Base-by-base conservation (phyloP, 2,797 vertebrate species). In the Aldrovandia affinis region DNA sequence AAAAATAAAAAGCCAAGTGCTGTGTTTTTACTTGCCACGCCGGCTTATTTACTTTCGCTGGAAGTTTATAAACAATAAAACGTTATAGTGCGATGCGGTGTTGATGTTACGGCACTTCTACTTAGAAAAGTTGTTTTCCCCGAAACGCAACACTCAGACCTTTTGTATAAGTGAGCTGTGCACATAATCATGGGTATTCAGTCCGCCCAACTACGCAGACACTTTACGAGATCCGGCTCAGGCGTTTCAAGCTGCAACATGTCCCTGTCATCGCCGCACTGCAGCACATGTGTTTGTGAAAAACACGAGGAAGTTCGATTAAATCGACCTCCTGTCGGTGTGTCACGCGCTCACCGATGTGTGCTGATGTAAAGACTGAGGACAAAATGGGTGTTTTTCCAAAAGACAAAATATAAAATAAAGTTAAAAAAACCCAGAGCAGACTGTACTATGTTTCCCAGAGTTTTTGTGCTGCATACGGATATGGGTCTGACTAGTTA, bases 181-280 rank as follows among this genome's bases (percentile, higher is more conserved):
- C 63, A 61, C 28, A 28, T 65, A 61, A 61, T n/a, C 28, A 33
- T 65, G 28, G 28, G 63, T 73, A 73, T 42, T 42, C 65, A 73
- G 68, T 73, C 20, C 36, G 20, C 68, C 68, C 68, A 39, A 78
- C 39, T 89, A 89, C 88, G 84, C 86, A 83, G 50, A 18, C 25
- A 9, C 15, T 30, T 68, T 33, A 85, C 83, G 89, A 92, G 90
- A 86, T 88, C 90, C 85, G 87, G 89, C 85, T 92, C 90, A 78
- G 87, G 88, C 86, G 33, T 88, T 89, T 95, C 95, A 92, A 88
- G 95, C 92, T 90, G 86, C 78, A 83, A 93, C 95, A 92, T 61
- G 95, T 92, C 88, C 50, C 86, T 85, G 50, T 83, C 87, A 63
- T 89, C 90, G 91, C 91, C 90, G 89, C 87, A 85, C 85, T 89